Conservation (phyloP, 2,888 invertebrate genomes). For the Anthrax anthrax region DNA sequence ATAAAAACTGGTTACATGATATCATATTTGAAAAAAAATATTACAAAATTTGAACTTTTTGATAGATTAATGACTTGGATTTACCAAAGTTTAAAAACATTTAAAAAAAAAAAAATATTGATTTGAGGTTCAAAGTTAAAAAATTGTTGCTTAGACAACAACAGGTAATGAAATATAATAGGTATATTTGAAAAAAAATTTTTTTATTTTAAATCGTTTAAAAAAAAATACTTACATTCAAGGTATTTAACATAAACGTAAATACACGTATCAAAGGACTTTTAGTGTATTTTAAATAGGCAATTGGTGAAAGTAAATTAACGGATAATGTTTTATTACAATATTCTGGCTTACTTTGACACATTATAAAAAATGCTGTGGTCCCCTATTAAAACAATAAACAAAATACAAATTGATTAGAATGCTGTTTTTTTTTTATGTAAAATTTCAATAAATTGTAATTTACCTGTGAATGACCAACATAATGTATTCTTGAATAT, state of each 20-base stretch:
- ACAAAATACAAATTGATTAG: background rate
- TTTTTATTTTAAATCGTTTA: too few species aligned
- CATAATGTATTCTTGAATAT: slow-evolving; percentile 48
- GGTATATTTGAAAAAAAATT: too few species aligned
- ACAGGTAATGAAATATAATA: too few species aligned
- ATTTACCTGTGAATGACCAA: slow-evolving; percentile 56
- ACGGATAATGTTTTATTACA: slow-evolving; percentile 39
- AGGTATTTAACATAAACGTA: slow-evolving; percentile 2
- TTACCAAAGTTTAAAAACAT: too few species aligned
- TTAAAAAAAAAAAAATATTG: too few species aligned
- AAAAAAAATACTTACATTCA: background rate
- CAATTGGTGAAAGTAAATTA: slow-evolving; percentile 44
- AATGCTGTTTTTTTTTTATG: background rate
- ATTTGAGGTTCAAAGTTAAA: too few species aligned
- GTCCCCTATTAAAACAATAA: slow-evolving; percentile 25
- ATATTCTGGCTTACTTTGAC: slow-evolving; percentile 38
- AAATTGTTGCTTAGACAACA: too few species aligned
- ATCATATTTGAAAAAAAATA: too few species aligned
- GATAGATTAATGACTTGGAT: too few species aligned
- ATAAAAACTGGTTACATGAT: too few species aligned
- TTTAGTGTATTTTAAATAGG: slow-evolving; percentile 35
- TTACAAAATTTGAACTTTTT: too few species aligned
- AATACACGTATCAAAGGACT: slow-evolving; percentile 28
- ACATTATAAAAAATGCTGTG: slow-evolving; percentile 36
- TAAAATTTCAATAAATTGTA: background rate